Evolutionary conservation across 2,113 vertebrate genomes (phyloP).

Genomic region (Mastomys natalensis): DNA sequence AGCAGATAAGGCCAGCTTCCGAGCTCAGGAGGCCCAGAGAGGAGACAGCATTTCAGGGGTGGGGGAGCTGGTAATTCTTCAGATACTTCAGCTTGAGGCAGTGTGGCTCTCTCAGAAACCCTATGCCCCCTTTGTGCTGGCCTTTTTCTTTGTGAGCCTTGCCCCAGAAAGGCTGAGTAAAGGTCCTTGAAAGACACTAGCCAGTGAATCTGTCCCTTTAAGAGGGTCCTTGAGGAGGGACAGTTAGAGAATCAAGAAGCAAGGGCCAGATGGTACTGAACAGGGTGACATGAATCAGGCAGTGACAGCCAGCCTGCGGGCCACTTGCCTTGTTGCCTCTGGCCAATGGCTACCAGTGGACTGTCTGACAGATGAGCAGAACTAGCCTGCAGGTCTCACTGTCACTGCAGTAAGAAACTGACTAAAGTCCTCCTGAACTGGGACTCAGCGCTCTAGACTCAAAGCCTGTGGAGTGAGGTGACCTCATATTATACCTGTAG

Average conservation of each 20-base stretch:
- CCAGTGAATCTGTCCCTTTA: conserved; percentile 54
- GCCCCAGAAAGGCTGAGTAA: not conserved
- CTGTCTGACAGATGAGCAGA: not conserved
- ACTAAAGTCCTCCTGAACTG: not conserved
- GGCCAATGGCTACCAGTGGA: not conserved
- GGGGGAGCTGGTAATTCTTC: not conserved
- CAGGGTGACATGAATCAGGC: not conserved
- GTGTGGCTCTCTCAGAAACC: not conserved
- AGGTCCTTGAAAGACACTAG: not conserved
- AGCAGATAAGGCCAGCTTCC: conserved; percentile 2
- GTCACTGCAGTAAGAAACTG: not conserved
- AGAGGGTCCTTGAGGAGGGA: conserved; percentile 34
- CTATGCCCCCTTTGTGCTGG: not conserved
- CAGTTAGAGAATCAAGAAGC: conserved; percentile 9
- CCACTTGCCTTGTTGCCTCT: not conserved
- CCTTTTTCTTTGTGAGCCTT: not conserved
- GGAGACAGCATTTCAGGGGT: not conserved
- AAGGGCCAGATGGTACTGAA: conserved; percentile 66
- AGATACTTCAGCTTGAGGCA: not conserved
- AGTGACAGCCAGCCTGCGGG: not conserved
- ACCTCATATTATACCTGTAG: not conserved
- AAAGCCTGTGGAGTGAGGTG: not conserved
- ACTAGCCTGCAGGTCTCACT: not conserved
- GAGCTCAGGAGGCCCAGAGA: not conserved
- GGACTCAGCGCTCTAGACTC: not conserved